These are phyloP conservation scores for Amphipyra berbera DNA, from an alignment of 2,888 invertebrate genomes.

Conservation along the genomic window DNA sequence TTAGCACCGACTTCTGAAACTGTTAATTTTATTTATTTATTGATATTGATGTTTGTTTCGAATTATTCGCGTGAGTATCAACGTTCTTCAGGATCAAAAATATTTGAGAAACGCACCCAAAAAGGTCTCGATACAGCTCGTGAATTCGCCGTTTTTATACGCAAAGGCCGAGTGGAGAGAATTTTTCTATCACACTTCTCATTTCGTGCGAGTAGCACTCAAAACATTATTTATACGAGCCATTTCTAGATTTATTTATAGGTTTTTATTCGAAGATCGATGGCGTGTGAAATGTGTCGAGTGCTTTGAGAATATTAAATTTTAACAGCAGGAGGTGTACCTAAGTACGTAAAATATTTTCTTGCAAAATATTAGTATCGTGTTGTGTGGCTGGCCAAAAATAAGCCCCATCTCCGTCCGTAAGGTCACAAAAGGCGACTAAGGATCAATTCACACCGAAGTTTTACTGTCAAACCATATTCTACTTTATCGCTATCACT, in stretches of 20 bases:
- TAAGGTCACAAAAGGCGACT: no score
- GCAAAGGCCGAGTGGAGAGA: constrained; percentile 35
- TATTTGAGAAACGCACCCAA: constrained; percentile 47
- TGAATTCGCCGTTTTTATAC: constrained; percentile 57
- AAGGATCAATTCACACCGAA: no score
- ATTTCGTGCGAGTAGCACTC: constrained; percentile 61
- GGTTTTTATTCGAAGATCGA: constrained; percentile 38
- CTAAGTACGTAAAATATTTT: not conserved
- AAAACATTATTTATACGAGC: constrained; percentile 50
- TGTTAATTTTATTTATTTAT: no score
- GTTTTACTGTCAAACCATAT: no score
- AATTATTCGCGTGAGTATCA: no score
- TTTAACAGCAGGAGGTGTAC: no score
- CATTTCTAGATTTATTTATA: constrained; percentile 50
- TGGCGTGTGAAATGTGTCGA: constrained; percentile 35
- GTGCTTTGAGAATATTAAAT: constrained; percentile 14
- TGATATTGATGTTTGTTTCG: no score
- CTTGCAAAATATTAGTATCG: not conserved
- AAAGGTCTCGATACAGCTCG: constrained; percentile 44
- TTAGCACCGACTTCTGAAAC: no score
- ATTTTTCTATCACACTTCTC: constrained; percentile 65
- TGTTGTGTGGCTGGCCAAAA: no score
- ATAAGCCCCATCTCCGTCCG: no score
- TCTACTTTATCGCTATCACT: no score
- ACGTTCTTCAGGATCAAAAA: constrained; percentile 21